Conservation (phyloP, 1,140 invertebrate species). For the Xylocopa sonorina region DNA sequence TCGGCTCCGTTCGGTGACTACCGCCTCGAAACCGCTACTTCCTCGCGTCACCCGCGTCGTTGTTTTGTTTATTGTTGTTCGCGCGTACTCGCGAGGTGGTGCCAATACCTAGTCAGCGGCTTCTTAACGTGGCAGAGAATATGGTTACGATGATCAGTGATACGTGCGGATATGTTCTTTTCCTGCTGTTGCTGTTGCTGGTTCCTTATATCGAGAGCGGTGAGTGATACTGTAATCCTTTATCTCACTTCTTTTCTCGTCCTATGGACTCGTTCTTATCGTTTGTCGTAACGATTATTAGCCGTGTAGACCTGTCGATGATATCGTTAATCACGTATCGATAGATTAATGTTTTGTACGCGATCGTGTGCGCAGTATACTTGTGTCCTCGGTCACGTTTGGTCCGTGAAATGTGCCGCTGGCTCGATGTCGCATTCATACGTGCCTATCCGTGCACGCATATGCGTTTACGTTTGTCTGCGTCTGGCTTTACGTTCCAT, state of each 20-base stretch:
- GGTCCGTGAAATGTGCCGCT: conserved; percentile 32
- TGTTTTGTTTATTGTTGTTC: conserved; percentile 57
- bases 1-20: conserved; percentile 31
- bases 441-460: conserved; percentile 15
- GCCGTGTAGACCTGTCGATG: no score
- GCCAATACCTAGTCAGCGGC: conserved; percentile 48
- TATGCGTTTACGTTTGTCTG: background rate
- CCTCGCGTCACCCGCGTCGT: conserved; percentile 44
- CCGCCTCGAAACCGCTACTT: conserved; percentile 24
- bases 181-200: conserved; percentile 78
- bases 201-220: conserved; percentile 82
- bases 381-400: background rate
- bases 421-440: conserved; percentile 23
- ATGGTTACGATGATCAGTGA: conserved; percentile 80
- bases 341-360: background rate
- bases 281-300: no score
- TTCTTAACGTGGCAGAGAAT: conserved; percentile 63
- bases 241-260: no score
- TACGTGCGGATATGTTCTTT: conserved; percentile 79
- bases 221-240: no score
- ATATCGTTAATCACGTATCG: background rate
- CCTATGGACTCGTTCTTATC: background rate
- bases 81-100: conserved; percentile 55
- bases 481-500: conserved; percentile 11
- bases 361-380: background rate